Percentiles rank a stretch among this genome's conserved stretches.
Evolutionary conservation across 2,888 invertebrate genomes (phyloP).

Genomic region (Chymomyza fuscimana): DNA sequence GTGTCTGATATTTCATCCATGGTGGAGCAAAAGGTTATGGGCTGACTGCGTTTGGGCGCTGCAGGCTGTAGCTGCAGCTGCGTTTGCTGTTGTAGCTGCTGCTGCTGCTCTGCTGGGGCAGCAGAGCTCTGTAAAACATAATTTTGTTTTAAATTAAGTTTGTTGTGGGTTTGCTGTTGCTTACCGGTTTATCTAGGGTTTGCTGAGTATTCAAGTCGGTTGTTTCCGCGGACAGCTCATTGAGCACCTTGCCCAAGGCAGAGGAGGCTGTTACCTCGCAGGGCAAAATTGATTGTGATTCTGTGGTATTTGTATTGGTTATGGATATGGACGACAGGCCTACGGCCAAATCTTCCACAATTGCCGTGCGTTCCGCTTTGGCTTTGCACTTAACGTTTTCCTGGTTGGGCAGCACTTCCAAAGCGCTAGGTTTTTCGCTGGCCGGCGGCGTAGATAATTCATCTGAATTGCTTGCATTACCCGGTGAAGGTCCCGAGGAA

Average conservation of each 20-base stretch:
- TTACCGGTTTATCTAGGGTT: background rate
- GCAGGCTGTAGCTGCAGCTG: conserved; percentile 22
- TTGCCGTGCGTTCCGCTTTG: conserved; percentile 22
- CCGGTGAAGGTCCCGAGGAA: conserved; percentile 78
- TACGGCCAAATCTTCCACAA: conserved; percentile 73
- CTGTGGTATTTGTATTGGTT: conserved; percentile 52
- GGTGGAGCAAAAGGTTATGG: conserved; percentile 79
- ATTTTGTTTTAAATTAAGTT: background rate
- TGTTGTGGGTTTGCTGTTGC: background rate
- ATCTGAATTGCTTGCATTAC: conserved; percentile 66
- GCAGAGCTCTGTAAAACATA: background rate
- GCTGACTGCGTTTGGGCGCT: conserved; percentile 52
- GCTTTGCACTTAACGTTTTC: conserved; percentile 9
- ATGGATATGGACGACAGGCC: conserved; percentile 79
- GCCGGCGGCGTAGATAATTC: conserved; percentile 57
- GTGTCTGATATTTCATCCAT: conserved; percentile 80
- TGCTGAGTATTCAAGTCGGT: conserved; percentile 53
- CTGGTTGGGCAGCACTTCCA: conserved; percentile 27
- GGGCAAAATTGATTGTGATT: conserved; percentile 66
- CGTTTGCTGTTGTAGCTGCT: conserved; percentile 8
- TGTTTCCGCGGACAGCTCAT: conserved; percentile 66
- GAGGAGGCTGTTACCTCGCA: conserved; percentile 70
- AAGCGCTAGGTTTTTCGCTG: conserved; percentile 35
- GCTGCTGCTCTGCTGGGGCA: conserved; percentile 2
- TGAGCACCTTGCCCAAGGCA: conserved; percentile 64